phyloP scores from a whole-genome alignment of 2,113 vertebrate species.

The Lagopus muta region DNA sequence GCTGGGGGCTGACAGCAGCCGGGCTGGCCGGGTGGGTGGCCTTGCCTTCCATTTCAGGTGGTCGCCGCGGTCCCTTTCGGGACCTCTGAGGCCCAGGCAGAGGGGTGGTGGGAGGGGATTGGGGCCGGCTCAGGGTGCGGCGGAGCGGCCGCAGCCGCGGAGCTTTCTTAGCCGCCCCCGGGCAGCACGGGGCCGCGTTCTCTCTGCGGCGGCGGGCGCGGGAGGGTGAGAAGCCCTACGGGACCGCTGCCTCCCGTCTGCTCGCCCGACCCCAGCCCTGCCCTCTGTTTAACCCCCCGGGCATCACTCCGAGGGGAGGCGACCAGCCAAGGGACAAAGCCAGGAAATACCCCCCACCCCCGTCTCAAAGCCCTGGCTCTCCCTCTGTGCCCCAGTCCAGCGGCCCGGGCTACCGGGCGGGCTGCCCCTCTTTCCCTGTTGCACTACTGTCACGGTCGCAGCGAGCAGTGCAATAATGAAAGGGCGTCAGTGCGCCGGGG shows the following conservation, averaged over 20 bases:
- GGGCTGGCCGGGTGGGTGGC: slow-evolving; percentile 74
- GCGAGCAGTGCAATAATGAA: slow-evolving; percentile 97
- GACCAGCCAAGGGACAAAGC: not conserved
- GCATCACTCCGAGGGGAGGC: not conserved
- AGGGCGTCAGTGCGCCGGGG: slow-evolving; percentile 87
- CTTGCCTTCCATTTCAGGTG: slow-evolving; percentile 74
- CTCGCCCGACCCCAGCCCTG: not conserved
- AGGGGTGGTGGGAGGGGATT: slow-evolving; percentile 64
- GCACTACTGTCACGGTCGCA: slow-evolving; percentile 90
- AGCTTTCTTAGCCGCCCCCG: not conserved
- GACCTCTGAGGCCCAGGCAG: slow-evolving; percentile 73
- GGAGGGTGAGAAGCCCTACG: not conserved
- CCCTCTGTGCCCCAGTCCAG: not conserved
- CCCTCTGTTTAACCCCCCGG: not conserved
- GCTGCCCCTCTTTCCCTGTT: slow-evolving; percentile 94
- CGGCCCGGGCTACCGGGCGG: slow-evolving; percentile 65
- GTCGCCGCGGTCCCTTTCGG: slow-evolving; percentile 68
- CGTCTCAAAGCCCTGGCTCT: not conserved
- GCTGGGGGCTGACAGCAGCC: slow-evolving; percentile 55
- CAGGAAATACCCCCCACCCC: not conserved
- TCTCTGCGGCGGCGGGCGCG: not conserved
- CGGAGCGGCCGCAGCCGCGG: slow-evolving; percentile 1
- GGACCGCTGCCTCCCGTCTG: not conserved
- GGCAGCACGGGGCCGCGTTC: not conserved
- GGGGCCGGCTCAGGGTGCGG: slow-evolving; percentile 44